Conservation (phyloP, 2,797 vertebrate genomes). For the Percopsis omiscomaycus region DNA sequence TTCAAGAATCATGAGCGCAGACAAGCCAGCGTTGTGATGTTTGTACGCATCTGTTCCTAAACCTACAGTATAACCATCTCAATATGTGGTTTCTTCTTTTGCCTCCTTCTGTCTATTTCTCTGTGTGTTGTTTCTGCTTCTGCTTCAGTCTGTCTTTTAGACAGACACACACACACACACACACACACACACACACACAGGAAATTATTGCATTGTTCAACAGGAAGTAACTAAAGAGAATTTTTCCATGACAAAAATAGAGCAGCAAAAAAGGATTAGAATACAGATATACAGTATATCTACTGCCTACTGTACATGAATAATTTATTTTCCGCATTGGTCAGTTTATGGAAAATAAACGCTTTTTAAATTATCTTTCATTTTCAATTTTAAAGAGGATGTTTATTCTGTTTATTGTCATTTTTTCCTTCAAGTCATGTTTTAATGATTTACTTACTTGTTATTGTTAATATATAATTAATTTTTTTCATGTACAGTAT, state of each 20-base stretch:
- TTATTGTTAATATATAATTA: too few species aligned
- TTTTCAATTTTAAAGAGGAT: too few species aligned
- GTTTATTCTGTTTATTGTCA: too few species aligned
- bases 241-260: conserved; percentile 55
- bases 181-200: conserved; percentile 38
- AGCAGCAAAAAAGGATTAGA: conserved; percentile 32
- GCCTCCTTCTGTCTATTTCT: conserved; percentile 23
- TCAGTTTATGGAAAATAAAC: not conserved
- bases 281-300: conserved; percentile 16
- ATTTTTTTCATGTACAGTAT: too few species aligned
- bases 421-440: too few species aligned
- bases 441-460: too few species aligned
- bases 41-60: not conserved
- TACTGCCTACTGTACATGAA: too few species aligned
- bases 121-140: not conserved
- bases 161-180: too few species aligned
- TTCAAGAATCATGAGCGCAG: conserved; percentile 22
- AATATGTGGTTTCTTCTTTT: conserved; percentile 19
- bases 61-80: conserved; percentile 8
- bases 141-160: conserved; percentile 19
- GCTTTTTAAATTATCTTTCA: too few species aligned
- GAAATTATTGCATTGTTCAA: conserved; percentile 63
- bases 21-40: conserved; percentile 8
- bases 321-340: too few species aligned
- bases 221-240: conserved; percentile 73